These are phyloP conservation scores for Stichopus horrens DNA, from an alignment of 53 echinoderm and acorn worm genomes.

Conservation along the genomic window DNA sequence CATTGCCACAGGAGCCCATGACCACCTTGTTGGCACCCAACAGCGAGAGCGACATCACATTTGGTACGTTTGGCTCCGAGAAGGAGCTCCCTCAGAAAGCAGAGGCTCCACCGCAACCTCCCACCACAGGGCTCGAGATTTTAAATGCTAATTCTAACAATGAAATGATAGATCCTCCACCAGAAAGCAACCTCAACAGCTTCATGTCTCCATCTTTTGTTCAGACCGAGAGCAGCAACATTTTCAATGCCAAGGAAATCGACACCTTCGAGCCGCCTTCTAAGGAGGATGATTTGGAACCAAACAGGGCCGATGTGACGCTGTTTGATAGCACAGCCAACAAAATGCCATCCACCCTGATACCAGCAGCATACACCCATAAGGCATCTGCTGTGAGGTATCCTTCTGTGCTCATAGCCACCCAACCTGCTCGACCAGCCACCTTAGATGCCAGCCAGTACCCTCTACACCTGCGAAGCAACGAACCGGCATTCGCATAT, in stretches of 20 bases:
- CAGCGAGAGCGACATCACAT: slow-evolving; percentile 61
- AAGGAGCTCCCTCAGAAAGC: slow-evolving; percentile 21
- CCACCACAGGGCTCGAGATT: slow-evolving; percentile 11
- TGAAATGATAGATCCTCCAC: slow-evolving; percentile 26
- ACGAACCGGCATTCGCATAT: slow-evolving; percentile 33
- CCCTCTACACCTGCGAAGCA: slow-evolving; percentile 43
- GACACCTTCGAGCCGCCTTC: slow-evolving; percentile 9
- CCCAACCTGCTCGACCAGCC: slow-evolving; percentile 14
- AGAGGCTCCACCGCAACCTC: not conserved
- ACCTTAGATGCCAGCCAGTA: slow-evolving; percentile 26
- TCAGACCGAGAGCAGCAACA: slow-evolving; percentile 2
- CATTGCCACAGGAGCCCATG: slow-evolving; percentile 33
- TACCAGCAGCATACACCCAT: not conserved
- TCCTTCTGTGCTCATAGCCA: slow-evolving; percentile 47
- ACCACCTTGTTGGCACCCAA: slow-evolving; percentile 39
- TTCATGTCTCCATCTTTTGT: slow-evolving; percentile 2
- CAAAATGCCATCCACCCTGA: not conserved
- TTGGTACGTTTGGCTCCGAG: slow-evolving; percentile 63
- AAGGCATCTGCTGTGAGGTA: slow-evolving; percentile 43
- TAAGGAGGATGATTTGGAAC: slow-evolving; percentile 20
- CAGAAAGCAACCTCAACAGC: slow-evolving; percentile 15
- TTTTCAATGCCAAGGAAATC: slow-evolving; percentile 35
- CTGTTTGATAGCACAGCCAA: not conserved
- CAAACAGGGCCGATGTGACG: not conserved
- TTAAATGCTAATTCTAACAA: slow-evolving; percentile 17